Evolutionary conservation across 2,888 invertebrate species (phyloP), one percentile per base, ranked within the genome.

Genomic region (Drepana falcataria): DNA sequence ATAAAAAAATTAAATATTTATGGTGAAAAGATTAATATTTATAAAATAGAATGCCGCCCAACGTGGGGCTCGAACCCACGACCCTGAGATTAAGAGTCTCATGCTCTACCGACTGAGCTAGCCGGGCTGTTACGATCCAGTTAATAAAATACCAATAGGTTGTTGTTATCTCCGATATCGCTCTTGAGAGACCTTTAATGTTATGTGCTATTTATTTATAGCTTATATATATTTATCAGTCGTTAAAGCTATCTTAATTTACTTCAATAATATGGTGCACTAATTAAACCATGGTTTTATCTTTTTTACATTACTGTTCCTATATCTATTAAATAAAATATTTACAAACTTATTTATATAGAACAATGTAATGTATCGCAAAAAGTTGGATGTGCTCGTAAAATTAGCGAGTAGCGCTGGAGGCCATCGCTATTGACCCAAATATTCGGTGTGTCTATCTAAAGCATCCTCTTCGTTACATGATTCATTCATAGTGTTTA

Each of bases 31-130:
- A 21, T 21, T 21, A 21, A 21, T 21, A 21, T 1, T 21, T 1
- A 1, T 21, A 21, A 21, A 21, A 21, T 21, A 1, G 0, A 21
- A 21, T 21, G 60, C 64, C 92, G 92, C 92, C 92, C 92, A 92
- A 92, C 91, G 92, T 92, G 92, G 92, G 92, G 92, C 91, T 92
- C 91, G 92, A 92, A 92, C 92, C 92, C 92, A 92, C 92, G 92
- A 92, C 92, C 92, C 92, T 92, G 92, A 92, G 92, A 92, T 92
- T 92, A 92, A 92, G 92, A 92, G 92, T 92, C 92, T 92, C 92
- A 92, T 91, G 89, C 89, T 90, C 89, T 89, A 87, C 88, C 89
- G 91, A 92, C 91, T 91, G 91, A 91, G 91, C 91, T 91, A 91
- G 90, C 91, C 91, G 91, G 91, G 91, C 91, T 75, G 64, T 3